Evolutionary conservation across 2,797 vertebrate species (phyloP), one percentile per base, ranked within the genome.

Genomic region (Onychomys arenicola): DNA sequence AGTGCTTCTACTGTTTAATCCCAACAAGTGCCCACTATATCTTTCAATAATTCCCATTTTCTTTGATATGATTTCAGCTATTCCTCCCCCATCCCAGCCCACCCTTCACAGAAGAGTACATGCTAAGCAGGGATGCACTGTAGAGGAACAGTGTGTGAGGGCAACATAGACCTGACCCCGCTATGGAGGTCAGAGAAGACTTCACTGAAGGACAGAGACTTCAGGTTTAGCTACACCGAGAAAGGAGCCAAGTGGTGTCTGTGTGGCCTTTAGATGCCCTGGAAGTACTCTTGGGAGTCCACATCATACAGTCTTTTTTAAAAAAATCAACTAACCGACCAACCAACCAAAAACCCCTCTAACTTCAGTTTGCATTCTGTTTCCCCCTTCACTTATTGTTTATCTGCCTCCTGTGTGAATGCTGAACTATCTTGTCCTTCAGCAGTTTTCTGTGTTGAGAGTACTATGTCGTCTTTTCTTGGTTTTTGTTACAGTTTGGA

Each of bases 11-110:
- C 43, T 75, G 75, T 92, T 91, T 92, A 90, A 91, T 85, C 57
- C 94, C 8, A 43, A 5, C 91, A 77, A 73, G 32, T 78, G 21
- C 55, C 29, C 19, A 69, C 34, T 63, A 23, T 75, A 65, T 77
- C 34, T 69, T 93, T 81, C 17, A 82, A 6, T 88, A 65, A 80
- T 12, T 65, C 34, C n/a, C n/a, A 59, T 96, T 94, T 94, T 55
- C 83, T 40, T 89, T 93, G 77, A 61, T 80, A 65, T 84, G 9
- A 25, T 59, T 94, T 93, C 76, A 67, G 52, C 65, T 27, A 4
- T 80, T 93, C 52, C 55, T 34, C 73, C 21, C 46, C 27, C 25
- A 37, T 27, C 13, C 2, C 2, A 27, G 29, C 61, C 40, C 9
- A 21, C 63, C 29, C 37, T 3, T 65, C 78, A n/a, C 10, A 37